phyloP scores from a whole-genome alignment of 2,797 vertebrate species.

The Antennarius maculatus region DNA sequence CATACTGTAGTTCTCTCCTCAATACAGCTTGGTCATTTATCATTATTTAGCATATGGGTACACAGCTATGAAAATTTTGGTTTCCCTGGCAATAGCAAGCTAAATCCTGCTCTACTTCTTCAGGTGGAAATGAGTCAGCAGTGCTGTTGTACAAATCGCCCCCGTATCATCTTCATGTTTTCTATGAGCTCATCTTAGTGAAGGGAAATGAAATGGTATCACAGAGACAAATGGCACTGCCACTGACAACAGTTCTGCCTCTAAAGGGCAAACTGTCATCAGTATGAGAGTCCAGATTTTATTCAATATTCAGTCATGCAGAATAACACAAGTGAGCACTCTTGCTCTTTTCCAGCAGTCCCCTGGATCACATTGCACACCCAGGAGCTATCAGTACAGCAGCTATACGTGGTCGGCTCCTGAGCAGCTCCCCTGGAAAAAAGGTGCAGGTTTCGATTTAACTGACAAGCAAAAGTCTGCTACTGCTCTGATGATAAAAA shows the following conservation, averaged over 20 bases:
- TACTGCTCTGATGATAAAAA: slow-evolving; percentile 7
- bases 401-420: neutral
- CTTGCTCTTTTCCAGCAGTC: slow-evolving; percentile 15
- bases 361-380: slow-evolving; percentile 20
- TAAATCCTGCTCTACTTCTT: slow-evolving; percentile 73
- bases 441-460: slow-evolving; percentile 1
- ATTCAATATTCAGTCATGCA: slow-evolving; percentile 36
- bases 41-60: slow-evolving; percentile 49
- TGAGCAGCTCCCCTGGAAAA: slow-evolving; percentile 16
- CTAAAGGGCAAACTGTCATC: slow-evolving; percentile 41
- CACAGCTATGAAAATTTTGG: slow-evolving; percentile 56
- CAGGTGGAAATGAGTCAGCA: slow-evolving; percentile 80
- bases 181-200: slow-evolving; percentile 50
- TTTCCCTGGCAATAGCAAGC: slow-evolving; percentile 79
- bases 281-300: slow-evolving; percentile 24
- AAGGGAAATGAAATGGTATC: slow-evolving; percentile 32
- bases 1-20: slow-evolving; percentile 29
- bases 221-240: slow-evolving; percentile 43
- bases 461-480: neutral
- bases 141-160: slow-evolving; percentile 72
- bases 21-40: slow-evolving; percentile 53
- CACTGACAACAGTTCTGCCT: slow-evolving; percentile 42
- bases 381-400: slow-evolving; percentile 34
- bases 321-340: slow-evolving; percentile 18
- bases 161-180: slow-evolving; percentile 61